A percentile compares a stretch with the other conserved stretches of the same genome.
phyloP scores from a whole-genome alignment of 2,113 vertebrate species.

The Gallinago undulata region DNA sequence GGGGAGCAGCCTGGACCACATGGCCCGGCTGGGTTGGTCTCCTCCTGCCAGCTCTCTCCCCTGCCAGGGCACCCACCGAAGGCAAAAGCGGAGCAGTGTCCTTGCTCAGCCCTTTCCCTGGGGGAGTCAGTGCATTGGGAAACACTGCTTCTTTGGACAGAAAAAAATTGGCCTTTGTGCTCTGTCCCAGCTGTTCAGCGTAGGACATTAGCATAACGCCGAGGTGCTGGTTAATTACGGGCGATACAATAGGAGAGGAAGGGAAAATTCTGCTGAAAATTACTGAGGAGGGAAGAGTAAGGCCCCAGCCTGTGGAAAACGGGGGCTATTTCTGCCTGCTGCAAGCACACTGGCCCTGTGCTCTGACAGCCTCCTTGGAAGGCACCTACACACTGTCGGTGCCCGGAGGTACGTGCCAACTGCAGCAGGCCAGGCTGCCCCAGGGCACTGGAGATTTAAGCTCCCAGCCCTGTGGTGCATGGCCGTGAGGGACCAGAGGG shows the following conservation, averaged over 20 bases:
- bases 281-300: not conserved
- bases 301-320: not conserved
- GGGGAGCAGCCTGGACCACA: not conserved
- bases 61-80: not conserved
- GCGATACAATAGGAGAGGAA: not conserved
- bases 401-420: not conserved
- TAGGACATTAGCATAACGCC: not conserved
- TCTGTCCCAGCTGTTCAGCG: not conserved
- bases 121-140: not conserved
- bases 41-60: not conserved
- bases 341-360: not conserved
- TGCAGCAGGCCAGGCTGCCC: not conserved
- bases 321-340: not conserved
- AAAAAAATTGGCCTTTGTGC: not conserved
- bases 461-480: accelerated
- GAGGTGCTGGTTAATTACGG: not conserved
- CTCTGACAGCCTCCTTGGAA: not conserved
- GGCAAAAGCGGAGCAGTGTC: not conserved
- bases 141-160: not conserved
- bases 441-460: not conserved
- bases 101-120: not conserved
- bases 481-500: not conserved
- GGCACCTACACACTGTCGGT: not conserved
- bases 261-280: not conserved
- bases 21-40: not conserved